A percentile compares a stretch with the other conserved stretches of the same genome.
phyloP scores from a whole-genome alignment of 2,888 invertebrate species.

The Caenorhabditis afra region DNA sequence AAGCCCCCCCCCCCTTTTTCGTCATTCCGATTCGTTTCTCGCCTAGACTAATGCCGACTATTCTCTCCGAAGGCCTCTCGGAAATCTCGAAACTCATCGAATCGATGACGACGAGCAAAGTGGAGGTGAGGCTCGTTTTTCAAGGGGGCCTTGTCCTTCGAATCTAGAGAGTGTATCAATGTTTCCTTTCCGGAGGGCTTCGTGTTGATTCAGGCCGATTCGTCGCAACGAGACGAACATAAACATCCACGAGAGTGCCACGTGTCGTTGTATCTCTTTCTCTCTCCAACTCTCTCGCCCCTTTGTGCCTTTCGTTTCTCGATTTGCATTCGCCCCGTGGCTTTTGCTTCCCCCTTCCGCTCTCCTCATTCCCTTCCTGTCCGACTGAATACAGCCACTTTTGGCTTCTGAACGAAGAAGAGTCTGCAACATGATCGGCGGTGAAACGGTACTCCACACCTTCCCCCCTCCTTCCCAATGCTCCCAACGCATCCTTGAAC shows the following conservation, averaged over 20 bases:
- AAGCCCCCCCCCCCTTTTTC: too few relatives aligned
- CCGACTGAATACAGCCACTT: background rate
- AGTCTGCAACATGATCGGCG: background rate
- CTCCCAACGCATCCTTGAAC: background rate
- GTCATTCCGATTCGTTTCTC: too few relatives aligned
- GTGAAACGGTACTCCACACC: slow-evolving; percentile 1
- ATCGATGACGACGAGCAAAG: slow-evolving; percentile 12
- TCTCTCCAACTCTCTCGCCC: background rate
- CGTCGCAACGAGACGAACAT: too few relatives aligned
- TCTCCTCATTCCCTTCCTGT: background rate
- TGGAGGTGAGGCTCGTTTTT: slow-evolving; percentile 14
- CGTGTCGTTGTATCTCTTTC: slow-evolving; percentile 15
- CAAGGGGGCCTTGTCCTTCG: too few relatives aligned
- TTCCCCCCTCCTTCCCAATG: background rate
- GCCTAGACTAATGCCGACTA: slow-evolving; percentile 22
- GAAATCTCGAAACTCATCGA: slow-evolving; percentile 31
- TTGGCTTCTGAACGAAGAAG: background rate
- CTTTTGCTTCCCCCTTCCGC: background rate
- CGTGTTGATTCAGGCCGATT: background rate
- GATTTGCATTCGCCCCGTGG: slow-evolving; percentile 3
- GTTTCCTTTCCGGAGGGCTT: background rate
- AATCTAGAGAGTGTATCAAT: too few relatives aligned
- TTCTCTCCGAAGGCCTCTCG: background rate
- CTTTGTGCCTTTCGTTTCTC: slow-evolving; percentile 13
- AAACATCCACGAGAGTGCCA: slow-evolving; percentile 27